Evolutionary conservation across 1,140 invertebrate genomes (phyloP).

Genomic region (Meteorus sp.): DNA sequence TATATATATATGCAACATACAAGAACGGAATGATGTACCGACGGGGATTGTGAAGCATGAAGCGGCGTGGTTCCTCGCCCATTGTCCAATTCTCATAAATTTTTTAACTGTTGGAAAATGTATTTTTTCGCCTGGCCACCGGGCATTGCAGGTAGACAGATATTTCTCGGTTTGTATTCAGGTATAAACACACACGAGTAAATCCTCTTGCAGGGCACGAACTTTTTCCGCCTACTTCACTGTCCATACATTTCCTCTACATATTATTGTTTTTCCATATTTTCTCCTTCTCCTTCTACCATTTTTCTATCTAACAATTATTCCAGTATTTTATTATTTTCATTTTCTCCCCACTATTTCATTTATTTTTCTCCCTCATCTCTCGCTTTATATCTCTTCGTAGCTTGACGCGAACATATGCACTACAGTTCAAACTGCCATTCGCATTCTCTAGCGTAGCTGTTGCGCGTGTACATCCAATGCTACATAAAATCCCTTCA

Average conservation of each 20-base stretch:
- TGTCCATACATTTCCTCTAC: background rate
- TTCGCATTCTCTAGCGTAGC: too few species aligned
- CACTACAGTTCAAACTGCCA: too few species aligned
- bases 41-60: conserved; percentile 23
- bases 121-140: conserved; percentile 32
- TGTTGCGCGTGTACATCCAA: too few species aligned
- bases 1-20: background rate
- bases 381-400: too few species aligned
- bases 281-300: conserved; percentile 5
- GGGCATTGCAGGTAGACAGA: conserved; percentile 23
- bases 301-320: background rate
- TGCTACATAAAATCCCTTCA: too few species aligned
- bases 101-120: conserved; percentile 35
- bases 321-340: background rate
- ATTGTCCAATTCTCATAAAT: conserved; percentile 35
- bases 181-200: background rate
- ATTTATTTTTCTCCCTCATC: too few species aligned
- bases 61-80: conserved; percentile 21
- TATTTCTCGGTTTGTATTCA: conserved; percentile 7
- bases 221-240: conserved; percentile 1
- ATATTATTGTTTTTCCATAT: background rate
- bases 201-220: background rate
- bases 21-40: conserved; percentile 12
- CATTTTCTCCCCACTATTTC: background rate
- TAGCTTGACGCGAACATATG: too few species aligned